Base-by-base conservation (phyloP, 2,113 vertebrate genomes). In the Gorilla gorilla region DNA sequence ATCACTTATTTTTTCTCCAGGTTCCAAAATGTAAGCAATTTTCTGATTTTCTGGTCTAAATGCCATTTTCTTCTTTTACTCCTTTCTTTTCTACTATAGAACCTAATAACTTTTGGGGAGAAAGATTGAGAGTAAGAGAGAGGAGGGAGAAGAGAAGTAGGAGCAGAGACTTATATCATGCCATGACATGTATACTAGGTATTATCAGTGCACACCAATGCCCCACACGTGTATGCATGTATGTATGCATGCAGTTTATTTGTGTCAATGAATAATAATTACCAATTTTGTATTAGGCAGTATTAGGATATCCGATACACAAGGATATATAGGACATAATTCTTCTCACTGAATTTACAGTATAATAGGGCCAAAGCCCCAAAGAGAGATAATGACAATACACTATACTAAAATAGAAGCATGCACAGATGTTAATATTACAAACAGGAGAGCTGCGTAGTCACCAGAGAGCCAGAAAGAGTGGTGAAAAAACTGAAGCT, bases 161-260 rank as follows among this genome's bases (percentile, higher is more conserved):
- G 35, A 12, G 35, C 18, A 2, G 23, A 52, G 52, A 8, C 25
- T 61, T 59, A 52, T 18, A 23, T 20, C 43, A 9, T 75, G 52
- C 1, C 11, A 8, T 52, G 30, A 8, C 10, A 55, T 68, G 1
- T n/a, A 3, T 72, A 4, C 2, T 48, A 3, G 17, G 5, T 18
- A 48, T 8, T 10, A 8, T 50, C 61, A 90, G 27, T 17, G 4
- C 40, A 59, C 0, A 13, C 23, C 64, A 30, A 59, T 0, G 35
- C 3, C 18, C 72, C 14, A 32, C 18, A 18, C 30, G 25, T 27
- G 9, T 9, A 27, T 66, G 11, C 25, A 9, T 55, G 10, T 40
- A 38, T n/a, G 6, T 43, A 45, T 25, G 9, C 13, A 55, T 38
- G n/a, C 1, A 72, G 16, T 43, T 25, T 18, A 38, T 68, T 68